Base-by-base conservation (phyloP, 2,888 invertebrate species). In the Thumatha senex region DNA sequence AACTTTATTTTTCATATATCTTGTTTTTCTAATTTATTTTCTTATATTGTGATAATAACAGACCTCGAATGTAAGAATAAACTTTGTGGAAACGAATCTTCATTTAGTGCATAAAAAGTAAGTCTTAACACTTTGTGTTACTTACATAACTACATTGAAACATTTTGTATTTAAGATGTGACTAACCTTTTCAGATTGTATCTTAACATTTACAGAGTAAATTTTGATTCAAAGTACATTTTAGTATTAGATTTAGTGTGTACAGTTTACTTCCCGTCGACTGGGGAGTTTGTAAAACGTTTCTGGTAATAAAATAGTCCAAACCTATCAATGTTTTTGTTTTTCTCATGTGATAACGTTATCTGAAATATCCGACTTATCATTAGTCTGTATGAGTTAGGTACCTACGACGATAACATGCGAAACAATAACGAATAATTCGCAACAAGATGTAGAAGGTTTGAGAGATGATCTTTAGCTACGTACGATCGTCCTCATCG, bases 261-360 rank as follows among this genome's bases (percentile, higher is more conserved):
- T 90, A 89, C 86, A 89, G 86, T 85, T 78, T 75, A 82, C 72
- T 76, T 76, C 78, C 79, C 78, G 35, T 74, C 69, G 67, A 68
- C 61, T 59, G 73, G 80, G 81, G 79, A 84, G 84, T 89, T 87
- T 86, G 83, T 88, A 81, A 89, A 88, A 89, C 84, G 79, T 89
- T 90, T 89, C 89, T 86, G 88, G 91, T 89, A 91, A 91, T 91
- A 91, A 90, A 89, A 90, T 87, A 91, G 90, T 91, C 84, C 86
- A 88, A 89, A 53, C 79, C 76, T 69, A 75, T 62, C 56, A 48
- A 54, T 66, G 69, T 69, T 72, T 76, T 61, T 67, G 71, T 63
- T 57, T 53, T 64, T 11, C 39, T 24, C 15, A 47, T n/a, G 36
- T 34, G 33, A 42, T 34, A 39, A 40, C 30, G 30, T 46, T 31